Conservation (phyloP, 2,888 invertebrate genomes). For the Phyllotreta striolata region DNA sequence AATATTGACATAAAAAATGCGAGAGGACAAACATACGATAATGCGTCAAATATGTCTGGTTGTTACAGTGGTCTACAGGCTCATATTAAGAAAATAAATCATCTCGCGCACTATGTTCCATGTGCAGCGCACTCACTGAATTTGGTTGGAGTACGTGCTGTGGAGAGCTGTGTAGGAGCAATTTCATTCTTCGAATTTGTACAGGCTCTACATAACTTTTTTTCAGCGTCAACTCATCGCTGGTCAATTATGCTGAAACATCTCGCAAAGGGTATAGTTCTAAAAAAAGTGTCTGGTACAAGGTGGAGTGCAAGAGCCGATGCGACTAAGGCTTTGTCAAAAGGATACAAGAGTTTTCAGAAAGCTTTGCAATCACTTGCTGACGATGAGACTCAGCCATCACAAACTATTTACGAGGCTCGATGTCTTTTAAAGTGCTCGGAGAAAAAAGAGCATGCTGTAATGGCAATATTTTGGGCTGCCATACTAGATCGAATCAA, state of each 20-base stretch:
- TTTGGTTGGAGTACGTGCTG: conserved; percentile 5
- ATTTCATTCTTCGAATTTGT: background rate
- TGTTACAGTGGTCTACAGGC: background rate
- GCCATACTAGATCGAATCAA: background rate
- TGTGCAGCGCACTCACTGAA: conserved; percentile 5
- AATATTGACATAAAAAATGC: conserved; percentile 6
- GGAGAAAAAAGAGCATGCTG: background rate
- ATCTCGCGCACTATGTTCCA: background rate
- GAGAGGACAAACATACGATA: conserved; percentile 14
- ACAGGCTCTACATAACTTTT: background rate
- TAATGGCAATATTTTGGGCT: background rate
- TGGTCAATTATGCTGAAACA: conserved; percentile 2
- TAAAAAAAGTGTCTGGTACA: conserved; percentile 1
- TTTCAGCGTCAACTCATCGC: conserved; percentile 9
- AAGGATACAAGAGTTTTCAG: background rate
- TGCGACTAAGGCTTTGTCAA: background rate
- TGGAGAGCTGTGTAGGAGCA: background rate
- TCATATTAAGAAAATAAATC: background rate
- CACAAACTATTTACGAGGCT: background rate
- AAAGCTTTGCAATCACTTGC: background rate
- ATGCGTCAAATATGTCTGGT: conserved; percentile 11
- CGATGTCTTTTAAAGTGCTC: background rate
- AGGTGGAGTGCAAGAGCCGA: conserved; percentile 18
- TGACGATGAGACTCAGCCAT: background rate
- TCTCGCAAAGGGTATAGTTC: too few relatives aligned